Evolutionary conservation across 2,797 vertebrate species (phyloP).

Genomic region (Martes flavigula): DNA sequence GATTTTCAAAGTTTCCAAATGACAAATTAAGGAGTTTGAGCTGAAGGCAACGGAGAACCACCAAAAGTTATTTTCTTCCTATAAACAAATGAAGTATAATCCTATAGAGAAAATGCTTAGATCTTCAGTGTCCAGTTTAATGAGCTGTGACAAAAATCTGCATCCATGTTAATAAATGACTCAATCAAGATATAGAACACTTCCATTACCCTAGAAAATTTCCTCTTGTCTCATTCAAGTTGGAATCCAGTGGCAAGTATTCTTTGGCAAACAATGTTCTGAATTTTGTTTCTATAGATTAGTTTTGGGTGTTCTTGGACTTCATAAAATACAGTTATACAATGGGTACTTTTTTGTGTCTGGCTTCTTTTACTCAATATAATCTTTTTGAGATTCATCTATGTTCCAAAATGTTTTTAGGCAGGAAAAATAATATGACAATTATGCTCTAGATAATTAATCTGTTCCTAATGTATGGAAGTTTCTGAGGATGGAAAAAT

Average conservation of each 20-base stretch:
- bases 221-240: background rate
- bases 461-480: background rate
- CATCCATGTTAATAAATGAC: background rate
- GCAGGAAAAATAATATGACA: background rate
- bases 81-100: background rate
- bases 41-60: background rate
- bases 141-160: background rate
- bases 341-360: background rate
- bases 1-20: background rate
- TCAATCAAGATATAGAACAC: background rate
- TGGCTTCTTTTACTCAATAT: constrained; percentile 38
- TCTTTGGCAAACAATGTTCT: background rate
- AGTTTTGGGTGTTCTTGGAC: background rate
- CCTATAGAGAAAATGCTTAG: background rate
- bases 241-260: background rate
- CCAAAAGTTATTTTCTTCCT: background rate
- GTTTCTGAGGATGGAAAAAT: background rate
- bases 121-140: background rate
- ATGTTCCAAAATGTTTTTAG: constrained; percentile 14
- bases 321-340: background rate
- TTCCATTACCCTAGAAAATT: background rate
- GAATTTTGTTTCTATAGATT: background rate
- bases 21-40: background rate
- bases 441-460: background rate
- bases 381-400: constrained; percentile 25